Evolutionary conservation across 2,888 invertebrate species (phyloP).

Genomic region (Andricus quercusramuli): DNA sequence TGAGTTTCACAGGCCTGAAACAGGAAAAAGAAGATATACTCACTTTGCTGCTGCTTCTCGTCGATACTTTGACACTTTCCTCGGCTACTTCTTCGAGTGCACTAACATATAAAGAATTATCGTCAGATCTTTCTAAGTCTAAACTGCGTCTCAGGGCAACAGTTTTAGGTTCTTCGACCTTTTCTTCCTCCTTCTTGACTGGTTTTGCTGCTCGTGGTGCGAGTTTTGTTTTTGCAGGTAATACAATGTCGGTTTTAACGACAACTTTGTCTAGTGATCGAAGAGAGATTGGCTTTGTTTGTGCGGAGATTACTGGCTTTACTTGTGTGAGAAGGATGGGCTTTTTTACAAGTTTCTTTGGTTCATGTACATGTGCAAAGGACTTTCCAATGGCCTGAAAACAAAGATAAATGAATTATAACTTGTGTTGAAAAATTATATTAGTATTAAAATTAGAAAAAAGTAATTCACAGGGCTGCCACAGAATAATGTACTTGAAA

Average conservation of each 20-base stretch:
- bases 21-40: constrained; percentile 69
- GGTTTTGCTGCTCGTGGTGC: constrained; percentile 58
- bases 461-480: too few species aligned
- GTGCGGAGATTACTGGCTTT: constrained; percentile 55
- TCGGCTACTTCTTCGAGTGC: constrained; percentile 85
- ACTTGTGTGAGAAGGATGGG: constrained; percentile 39
- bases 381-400: constrained; percentile 73
- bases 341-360: constrained; percentile 69
- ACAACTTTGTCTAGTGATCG: constrained; percentile 63
- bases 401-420: constrained; percentile 21
- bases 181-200: constrained; percentile 67
- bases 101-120: constrained; percentile 86
- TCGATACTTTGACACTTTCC: constrained; percentile 62
- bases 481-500: too few species aligned
- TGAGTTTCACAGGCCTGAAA: too few species aligned
- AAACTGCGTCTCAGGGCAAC: constrained; percentile 68
- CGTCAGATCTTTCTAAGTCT: constrained; percentile 86
- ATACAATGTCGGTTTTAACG: constrained; percentile 60
- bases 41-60: constrained; percentile 57
- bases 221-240: constrained; percentile 60
- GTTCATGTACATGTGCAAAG: constrained; percentile 66
- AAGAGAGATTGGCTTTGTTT: constrained; percentile 51
- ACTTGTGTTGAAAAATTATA: not conserved
- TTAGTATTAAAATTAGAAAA: not conserved
- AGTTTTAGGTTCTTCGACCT: constrained; percentile 61